A percentile compares a stretch with the other conserved stretches of the same genome.
phyloP scores from a whole-genome alignment of 2,113 vertebrate species.

The Rhagologus leucostigma region DNA sequence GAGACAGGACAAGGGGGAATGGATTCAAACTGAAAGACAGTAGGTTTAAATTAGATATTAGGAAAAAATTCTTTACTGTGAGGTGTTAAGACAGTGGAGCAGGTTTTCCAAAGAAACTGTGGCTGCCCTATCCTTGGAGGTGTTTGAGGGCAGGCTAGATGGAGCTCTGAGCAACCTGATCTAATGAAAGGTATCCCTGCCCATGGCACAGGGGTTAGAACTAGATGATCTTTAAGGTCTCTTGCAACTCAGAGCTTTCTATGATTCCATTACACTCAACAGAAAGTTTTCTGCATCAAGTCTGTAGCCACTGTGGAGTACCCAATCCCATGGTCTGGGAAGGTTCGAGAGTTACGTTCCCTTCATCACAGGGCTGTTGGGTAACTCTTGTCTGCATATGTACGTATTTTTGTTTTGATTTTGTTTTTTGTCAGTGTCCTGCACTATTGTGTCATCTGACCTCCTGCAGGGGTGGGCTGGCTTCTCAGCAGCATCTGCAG shows the following conservation, averaged over 20 bases:
- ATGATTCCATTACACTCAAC: neutral
- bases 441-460: neutral
- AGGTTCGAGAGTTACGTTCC: neutral
- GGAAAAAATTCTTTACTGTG: neutral
- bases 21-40: neutral
- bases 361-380: neutral
- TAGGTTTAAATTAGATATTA: neutral
- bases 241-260: neutral
- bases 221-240: neutral
- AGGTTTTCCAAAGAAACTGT: neutral
- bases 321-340: neutral
- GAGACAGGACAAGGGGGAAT: neutral
- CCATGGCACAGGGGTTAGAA: neutral
- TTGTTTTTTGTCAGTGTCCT: neutral
- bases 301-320: neutral
- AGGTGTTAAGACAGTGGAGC: neutral
- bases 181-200: neutral
- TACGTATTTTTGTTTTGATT: neutral
- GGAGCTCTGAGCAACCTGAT: neutral
- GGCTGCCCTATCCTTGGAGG: neutral
- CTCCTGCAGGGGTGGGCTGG: neutral
- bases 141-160: neutral
- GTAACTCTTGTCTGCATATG: neutral
- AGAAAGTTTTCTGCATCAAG: neutral
- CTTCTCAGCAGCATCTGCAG: slow-evolving; percentile 23